Evolutionary conservation across 1,140 invertebrate genomes (phyloP).

Genomic region (Papilio glaucus): DNA sequence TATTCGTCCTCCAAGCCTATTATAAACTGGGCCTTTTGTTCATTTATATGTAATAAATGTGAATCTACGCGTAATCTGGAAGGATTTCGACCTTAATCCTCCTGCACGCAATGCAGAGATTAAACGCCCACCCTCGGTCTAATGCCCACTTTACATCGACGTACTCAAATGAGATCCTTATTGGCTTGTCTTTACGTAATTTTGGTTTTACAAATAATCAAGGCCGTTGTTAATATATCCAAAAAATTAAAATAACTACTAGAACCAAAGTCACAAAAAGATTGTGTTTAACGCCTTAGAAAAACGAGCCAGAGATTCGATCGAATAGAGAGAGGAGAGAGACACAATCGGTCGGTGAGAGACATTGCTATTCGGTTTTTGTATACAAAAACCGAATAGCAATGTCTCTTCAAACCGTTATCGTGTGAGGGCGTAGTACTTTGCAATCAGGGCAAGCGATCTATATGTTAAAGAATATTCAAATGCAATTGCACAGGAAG

Average conservation of each 20-base stretch:
- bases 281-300: too few species aligned
- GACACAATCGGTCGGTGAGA: too few species aligned
- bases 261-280: too few species aligned
- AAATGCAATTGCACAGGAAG: conserved; percentile 31
- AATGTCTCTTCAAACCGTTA: neutral
- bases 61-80: conserved; percentile 10
- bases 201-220: neutral
- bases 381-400: too few species aligned
- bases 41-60: conserved; percentile 20
- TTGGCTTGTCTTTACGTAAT: neutral
- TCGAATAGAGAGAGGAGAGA: too few species aligned
- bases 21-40: neutral
- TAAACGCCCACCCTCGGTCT: neutral
- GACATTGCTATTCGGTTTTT: too few species aligned
- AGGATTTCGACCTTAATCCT: conserved; percentile 22
- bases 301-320: too few species aligned
- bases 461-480: neutral
- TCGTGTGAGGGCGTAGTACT: neutral
- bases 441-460: neutral
- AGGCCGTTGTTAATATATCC: too few species aligned
- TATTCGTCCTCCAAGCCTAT: neutral
- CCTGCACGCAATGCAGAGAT: conserved; percentile 18
- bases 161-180: neutral
- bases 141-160: neutral
- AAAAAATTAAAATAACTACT: too few species aligned